phyloP scores from a whole-genome alignment of 2,113 vertebrate species.

The Muntiacus reevesi region DNA sequence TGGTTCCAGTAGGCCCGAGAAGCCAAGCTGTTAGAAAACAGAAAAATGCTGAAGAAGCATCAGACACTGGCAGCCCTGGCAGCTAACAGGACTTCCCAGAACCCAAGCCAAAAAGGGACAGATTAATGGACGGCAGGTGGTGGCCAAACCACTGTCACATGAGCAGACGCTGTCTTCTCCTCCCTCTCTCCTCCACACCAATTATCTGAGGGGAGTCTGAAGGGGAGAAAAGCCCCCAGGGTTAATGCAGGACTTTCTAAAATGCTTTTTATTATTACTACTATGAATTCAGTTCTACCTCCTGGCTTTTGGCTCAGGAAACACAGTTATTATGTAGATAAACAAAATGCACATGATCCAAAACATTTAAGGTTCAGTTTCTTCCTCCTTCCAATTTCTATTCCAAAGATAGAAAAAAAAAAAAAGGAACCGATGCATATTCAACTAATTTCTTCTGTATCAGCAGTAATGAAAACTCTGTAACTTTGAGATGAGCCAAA shows the following conservation, averaged over 20 bases:
- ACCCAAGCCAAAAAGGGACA: background rate
- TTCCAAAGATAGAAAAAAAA: background rate
- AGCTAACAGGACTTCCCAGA: background rate
- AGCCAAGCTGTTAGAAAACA: background rate
- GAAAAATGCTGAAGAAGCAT: background rate
- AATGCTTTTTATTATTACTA: background rate
- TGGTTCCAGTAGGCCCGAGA: background rate
- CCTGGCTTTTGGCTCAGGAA: background rate
- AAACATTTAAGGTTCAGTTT: background rate
- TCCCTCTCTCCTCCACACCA: background rate
- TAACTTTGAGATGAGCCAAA: background rate
- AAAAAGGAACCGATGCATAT: background rate
- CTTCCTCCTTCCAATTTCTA: background rate
- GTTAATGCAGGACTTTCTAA: background rate
- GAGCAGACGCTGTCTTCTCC: background rate
- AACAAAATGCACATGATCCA: background rate
- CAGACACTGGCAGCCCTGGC: background rate
- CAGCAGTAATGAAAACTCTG: background rate
- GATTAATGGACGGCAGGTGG: background rate
- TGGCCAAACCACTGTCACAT: background rate
- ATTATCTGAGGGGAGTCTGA: background rate
- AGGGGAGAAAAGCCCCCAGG: background rate
- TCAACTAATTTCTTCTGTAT: background rate
- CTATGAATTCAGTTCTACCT: background rate
- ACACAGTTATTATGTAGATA: background rate